These are phyloP conservation scores for Eolophus roseicapilla DNA, from an alignment of 2,113 vertebrate species.

Conservation along the genomic window DNA sequence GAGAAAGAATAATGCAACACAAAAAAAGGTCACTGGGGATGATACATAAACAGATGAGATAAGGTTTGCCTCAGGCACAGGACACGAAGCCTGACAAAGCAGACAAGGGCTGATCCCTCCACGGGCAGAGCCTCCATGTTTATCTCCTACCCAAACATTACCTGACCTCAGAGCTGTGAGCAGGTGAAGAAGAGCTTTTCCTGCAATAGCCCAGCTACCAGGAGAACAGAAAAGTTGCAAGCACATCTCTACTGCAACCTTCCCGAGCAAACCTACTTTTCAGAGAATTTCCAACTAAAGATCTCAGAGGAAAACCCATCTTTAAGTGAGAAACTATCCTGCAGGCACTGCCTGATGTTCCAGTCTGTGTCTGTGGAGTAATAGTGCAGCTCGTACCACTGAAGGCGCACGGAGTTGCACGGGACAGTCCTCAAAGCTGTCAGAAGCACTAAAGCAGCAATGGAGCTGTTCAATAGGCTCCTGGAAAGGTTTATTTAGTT, in stretches of 20 bases:
- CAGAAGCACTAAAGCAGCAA: neutral
- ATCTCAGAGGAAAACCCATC: neutral
- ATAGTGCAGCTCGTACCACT: rapidly evolving
- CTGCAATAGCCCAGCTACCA: neutral
- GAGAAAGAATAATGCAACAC: neutral
- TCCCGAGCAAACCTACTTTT: neutral
- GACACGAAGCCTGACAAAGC: neutral
- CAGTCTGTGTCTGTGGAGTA: neutral
- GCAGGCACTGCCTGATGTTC: neutral
- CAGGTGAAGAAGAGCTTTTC: neutral
- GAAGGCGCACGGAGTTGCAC: rapidly evolving
- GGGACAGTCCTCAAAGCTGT: neutral
- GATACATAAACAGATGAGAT: neutral
- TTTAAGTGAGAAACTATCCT: neutral
- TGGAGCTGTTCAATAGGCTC: neutral
- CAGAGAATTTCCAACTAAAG: neutral
- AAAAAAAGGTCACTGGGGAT: conserved; percentile 33
- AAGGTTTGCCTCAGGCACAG: neutral
- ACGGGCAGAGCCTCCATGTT: rapidly evolving
- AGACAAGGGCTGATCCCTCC: neutral
- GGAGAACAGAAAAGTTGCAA: neutral
- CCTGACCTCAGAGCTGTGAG: neutral
- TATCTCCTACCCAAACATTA: neutral
- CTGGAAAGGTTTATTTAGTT: neutral
- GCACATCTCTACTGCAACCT: neutral